Conservation (phyloP, 2,888 invertebrate genomes). For the Phragmatobia fuliginosa region DNA sequence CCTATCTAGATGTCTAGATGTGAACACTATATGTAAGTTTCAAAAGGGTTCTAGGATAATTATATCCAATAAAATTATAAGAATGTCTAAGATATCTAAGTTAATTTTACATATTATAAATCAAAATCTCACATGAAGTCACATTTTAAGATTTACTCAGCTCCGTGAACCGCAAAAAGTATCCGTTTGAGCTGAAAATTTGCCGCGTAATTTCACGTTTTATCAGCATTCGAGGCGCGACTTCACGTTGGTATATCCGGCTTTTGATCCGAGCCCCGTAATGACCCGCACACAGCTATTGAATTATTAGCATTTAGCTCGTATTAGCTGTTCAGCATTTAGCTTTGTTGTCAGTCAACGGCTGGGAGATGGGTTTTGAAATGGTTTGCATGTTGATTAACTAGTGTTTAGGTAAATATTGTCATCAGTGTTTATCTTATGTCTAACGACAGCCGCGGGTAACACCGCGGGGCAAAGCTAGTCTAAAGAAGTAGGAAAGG, state of each 20-base stretch:
- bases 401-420: neutral
- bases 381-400: neutral
- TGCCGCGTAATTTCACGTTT: constrained; percentile 16
- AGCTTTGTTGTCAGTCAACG: constrained; percentile 42
- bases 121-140: neutral
- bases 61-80: neutral
- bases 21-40: too few relatives aligned
- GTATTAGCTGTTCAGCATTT: constrained; percentile 53
- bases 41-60: neutral
- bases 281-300: constrained; percentile 60
- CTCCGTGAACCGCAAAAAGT: constrained; percentile 4
- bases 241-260: constrained; percentile 35
- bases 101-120: too few relatives aligned
- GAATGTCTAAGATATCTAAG: neutral
- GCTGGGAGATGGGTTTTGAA: constrained; percentile 11
- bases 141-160: neutral
- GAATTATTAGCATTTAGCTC: constrained; percentile 71
- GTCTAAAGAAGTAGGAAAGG: too few relatives aligned
- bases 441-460: too few relatives aligned
- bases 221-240: constrained; percentile 19
- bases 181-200: constrained; percentile 16
- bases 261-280: constrained; percentile 50
- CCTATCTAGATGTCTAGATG: too few relatives aligned
- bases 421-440: neutral
- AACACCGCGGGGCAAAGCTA: too few relatives aligned